phyloP scores from a whole-genome alignment of 2,888 invertebrate genomes.

The Galeopsomyia nigrocyanea region DNA sequence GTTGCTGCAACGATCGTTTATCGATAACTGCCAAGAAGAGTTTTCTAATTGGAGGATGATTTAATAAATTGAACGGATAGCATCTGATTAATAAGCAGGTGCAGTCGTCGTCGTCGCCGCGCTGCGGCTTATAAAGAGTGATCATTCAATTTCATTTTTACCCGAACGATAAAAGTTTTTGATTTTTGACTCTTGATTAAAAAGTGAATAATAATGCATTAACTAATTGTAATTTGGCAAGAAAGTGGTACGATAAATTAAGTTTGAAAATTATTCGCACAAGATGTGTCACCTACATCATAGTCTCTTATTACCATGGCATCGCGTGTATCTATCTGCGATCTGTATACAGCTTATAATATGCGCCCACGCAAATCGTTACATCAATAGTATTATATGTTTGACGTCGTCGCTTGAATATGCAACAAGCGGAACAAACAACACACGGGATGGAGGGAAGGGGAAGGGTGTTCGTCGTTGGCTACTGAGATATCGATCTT shows the following conservation, averaged over 20 bases:
- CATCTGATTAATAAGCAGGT: slow-evolving; percentile 29
- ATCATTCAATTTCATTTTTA: slow-evolving; percentile 43
- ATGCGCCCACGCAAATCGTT: neutral
- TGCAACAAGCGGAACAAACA: slow-evolving; percentile 32
- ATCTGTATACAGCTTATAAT: no score
- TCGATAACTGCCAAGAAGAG: neutral
- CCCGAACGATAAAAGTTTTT: neutral
- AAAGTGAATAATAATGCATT: no score
- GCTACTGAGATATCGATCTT: slow-evolving; percentile 27
- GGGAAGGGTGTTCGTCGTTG: slow-evolving; percentile 11
- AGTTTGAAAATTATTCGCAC: no score
- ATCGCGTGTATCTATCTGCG: no score
- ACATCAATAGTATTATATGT: neutral
- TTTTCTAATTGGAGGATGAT: slow-evolving; percentile 41
- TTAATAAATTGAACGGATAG: slow-evolving; percentile 44
- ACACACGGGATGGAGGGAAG: neutral
- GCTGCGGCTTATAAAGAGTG: slow-evolving; percentile 10
- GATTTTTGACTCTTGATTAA: neutral
- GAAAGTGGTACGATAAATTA: no score
- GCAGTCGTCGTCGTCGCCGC: neutral
- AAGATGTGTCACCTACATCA: no score
- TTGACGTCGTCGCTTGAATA: slow-evolving; percentile 1
- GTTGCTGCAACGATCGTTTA: neutral
- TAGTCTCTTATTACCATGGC: no score
- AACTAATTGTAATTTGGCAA: no score